Evolutionary conservation across 2,797 vertebrate genomes (phyloP).

Genomic region (Lutjanus argentimaculatus): DNA sequence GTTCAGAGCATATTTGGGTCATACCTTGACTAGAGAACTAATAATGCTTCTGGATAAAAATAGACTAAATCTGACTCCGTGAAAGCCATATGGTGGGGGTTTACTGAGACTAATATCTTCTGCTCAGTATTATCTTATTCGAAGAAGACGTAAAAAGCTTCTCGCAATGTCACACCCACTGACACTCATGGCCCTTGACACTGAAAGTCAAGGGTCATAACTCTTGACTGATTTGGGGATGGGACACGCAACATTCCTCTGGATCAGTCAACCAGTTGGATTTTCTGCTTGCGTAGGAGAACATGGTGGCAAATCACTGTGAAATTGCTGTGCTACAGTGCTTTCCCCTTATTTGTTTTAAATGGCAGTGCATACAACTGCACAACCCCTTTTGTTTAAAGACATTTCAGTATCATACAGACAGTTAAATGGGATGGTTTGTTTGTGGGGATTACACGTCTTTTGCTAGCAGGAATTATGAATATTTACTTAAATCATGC

Average conservation of each 20-base stretch:
- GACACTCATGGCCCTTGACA: constrained; percentile 54
- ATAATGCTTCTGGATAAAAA: not conserved
- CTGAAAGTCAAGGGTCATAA: constrained; percentile 52
- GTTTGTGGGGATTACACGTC: constrained; percentile 23
- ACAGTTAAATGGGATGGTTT: constrained; percentile 9
- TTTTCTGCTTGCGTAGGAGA: constrained; percentile 28
- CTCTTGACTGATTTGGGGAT: constrained; percentile 24
- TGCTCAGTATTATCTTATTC: not conserved
- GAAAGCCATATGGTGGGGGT: not conserved
- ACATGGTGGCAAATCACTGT: constrained; percentile 12
- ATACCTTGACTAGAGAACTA: not conserved
- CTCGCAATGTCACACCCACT: not conserved
- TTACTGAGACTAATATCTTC: not conserved
- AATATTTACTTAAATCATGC: constrained; percentile 40
- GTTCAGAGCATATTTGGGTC: not conserved
- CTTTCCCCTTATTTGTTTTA: constrained; percentile 16
- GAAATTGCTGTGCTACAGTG: constrained; percentile 3
- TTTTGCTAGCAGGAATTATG: constrained; percentile 25
- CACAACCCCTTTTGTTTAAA: constrained; percentile 30
- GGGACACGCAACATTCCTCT: constrained; percentile 47
- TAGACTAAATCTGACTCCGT: not conserved
- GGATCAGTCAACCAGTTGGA: constrained; percentile 40
- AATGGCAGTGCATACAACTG: constrained; percentile 1
- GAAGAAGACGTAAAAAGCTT: constrained; percentile 13
- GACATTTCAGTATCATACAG: constrained; percentile 17